A percentile compares a stretch with the other conserved stretches of the same genome.
Conservation (phyloP, 2,797 vertebrate genomes). For the Trachops cirrhosus region DNA sequence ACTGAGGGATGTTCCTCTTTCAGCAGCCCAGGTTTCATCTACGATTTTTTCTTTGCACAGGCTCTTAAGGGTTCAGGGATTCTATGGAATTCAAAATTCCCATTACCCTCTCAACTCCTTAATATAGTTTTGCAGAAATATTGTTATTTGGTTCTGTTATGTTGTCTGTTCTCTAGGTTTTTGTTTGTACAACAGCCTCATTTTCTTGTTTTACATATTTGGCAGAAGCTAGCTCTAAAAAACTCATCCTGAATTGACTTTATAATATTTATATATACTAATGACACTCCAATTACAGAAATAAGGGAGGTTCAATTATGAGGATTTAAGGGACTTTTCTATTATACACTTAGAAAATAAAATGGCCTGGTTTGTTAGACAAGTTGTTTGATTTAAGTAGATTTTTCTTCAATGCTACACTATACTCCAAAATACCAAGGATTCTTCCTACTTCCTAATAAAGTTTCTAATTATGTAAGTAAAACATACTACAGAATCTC, state of each 20-base stretch:
- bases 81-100: background rate
- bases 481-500: background rate
- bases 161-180: background rate
- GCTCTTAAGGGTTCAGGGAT: background rate
- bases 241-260: background rate
- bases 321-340: background rate
- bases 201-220: conserved; percentile 40
- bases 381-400: background rate
- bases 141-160: background rate
- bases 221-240: background rate
- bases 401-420: background rate
- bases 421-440: background rate
- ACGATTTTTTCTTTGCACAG: background rate
- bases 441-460: background rate
- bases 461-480: background rate
- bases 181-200: background rate
- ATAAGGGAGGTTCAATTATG: background rate
- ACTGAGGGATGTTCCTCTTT: background rate
- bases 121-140: background rate
- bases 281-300: background rate
- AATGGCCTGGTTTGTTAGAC: background rate
- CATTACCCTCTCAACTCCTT: background rate
- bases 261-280: background rate
- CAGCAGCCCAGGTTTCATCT: background rate
- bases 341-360: background rate